Percentiles rank a stretch among this genome's conserved stretches.
Evolutionary conservation across 1,140 invertebrate genomes (phyloP).

Genomic region (Drosophila elegans): DNA sequence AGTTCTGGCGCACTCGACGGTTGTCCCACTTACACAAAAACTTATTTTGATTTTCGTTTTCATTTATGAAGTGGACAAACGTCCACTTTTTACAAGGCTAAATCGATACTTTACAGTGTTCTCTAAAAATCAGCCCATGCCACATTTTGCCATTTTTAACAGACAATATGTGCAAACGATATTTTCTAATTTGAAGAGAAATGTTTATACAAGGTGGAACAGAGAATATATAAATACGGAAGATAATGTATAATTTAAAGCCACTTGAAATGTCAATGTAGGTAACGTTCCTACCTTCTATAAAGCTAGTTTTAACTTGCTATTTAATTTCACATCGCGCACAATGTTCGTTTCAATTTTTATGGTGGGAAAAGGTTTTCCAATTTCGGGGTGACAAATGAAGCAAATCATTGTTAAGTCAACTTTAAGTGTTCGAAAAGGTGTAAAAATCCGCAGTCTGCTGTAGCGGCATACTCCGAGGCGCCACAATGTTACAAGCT

Average conservation of each 20-base stretch:
- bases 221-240: neutral
- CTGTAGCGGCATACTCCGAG: slow-evolving; percentile 2
- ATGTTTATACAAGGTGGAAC: no score
- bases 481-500: slow-evolving; percentile 46
- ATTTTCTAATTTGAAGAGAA: no score
- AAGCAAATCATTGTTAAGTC: slow-evolving; percentile 27
- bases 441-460: slow-evolving; percentile 29
- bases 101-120: no score
- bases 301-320: neutral
- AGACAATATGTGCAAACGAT: no score
- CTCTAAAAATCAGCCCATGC: no score
- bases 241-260: neutral
- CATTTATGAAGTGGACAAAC: no score
- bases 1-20: no score
- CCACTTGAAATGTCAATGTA: neutral
- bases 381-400: slow-evolving; percentile 24
- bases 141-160: no score
- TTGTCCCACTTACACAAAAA: no score
- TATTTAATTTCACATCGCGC: neutral
- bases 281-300: neutral
- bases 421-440: slow-evolving; percentile 43
- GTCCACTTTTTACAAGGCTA: no score
- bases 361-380: neutral
- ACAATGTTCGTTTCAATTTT: neutral
- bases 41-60: no score